Percentiles rank a stretch among this genome's conserved stretches.
These are phyloP conservation scores for Shargacucullia verbasci DNA, from an alignment of 2,888 invertebrate species.

Conservation along the genomic window DNA sequence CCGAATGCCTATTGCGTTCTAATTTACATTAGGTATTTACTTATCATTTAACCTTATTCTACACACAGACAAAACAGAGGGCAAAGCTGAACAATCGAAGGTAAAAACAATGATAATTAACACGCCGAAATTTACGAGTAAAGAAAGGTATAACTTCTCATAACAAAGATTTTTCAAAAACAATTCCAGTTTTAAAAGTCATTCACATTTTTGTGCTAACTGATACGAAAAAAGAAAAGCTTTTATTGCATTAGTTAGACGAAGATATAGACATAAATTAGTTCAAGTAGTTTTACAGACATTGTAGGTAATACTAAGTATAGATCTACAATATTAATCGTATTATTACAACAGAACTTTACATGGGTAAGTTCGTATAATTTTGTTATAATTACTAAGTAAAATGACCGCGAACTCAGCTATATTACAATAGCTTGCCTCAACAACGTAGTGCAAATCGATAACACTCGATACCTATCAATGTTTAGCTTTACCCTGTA, in stretches of 20 bases:
- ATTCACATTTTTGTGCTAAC: neutral
- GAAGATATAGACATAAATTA: neutral
- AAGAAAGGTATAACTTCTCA: neutral
- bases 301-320: no score
- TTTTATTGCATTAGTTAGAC: no score
- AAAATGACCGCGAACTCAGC: conserved; percentile 29
- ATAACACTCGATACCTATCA: conserved; percentile 25
- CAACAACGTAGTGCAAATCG: conserved; percentile 18
- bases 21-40: conserved; percentile 25
- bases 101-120: neutral
- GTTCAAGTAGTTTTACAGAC: neutral
- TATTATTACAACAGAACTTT: no score
- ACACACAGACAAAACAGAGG: conserved; percentile 46
- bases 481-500: conserved; percentile 56
- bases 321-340: no score
- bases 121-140: conserved; percentile 2
- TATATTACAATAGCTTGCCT: conserved; percentile 13
- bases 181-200: no score
- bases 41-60: conserved; percentile 53
- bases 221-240: no score
- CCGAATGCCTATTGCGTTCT: conserved; percentile 20
- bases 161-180: conserved; percentile 10
- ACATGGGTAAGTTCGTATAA: no score
- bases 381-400: conserved; percentile 12
- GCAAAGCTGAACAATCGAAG: conserved; percentile 52